A percentile compares a stretch with the other conserved stretches of the same genome.
Conservation (phyloP, 2,797 vertebrate genomes). For the Chelonia mydas region DNA sequence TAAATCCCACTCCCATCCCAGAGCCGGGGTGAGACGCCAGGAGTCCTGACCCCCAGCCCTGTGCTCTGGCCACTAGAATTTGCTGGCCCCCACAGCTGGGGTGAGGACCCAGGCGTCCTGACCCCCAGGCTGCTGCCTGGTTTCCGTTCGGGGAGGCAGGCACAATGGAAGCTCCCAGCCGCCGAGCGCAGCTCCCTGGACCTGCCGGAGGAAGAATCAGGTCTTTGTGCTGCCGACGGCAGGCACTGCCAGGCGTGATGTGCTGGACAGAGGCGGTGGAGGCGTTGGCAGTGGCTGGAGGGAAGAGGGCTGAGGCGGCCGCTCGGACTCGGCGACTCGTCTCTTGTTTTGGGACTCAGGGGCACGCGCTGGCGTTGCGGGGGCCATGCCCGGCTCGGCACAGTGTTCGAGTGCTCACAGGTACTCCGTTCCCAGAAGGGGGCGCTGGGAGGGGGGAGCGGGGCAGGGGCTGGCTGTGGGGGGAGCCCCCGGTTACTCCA, state of each 20-base stretch:
- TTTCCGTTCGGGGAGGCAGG: not conserved
- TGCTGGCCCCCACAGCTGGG: too few relatives aligned
- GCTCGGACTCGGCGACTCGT: not conserved
- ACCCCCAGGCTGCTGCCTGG: not conserved
- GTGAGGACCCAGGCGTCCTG: too few relatives aligned
- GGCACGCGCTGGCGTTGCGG: not conserved
- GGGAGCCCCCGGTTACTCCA: too few relatives aligned
- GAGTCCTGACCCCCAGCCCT: not conserved
- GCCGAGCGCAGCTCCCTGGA: not conserved
- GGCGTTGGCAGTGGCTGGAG: not conserved
- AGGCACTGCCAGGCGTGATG: not conserved
- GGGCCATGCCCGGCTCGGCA: not conserved
- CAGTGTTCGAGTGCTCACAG: not conserved
- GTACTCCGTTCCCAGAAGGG: not conserved
- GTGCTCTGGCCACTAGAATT: too few relatives aligned
- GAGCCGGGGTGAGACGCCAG: too few relatives aligned
- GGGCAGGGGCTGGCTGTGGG: too few relatives aligned
- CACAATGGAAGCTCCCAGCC: not conserved
- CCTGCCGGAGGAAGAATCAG: not conserved
- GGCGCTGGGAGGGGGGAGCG: not conserved
- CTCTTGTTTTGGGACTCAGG: not conserved
- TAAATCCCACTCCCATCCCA: too few relatives aligned
- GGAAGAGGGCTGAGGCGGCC: not conserved
- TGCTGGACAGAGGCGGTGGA: not conserved
- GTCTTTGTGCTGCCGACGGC: not conserved